These are phyloP conservation scores for Leucoptera coffeella DNA, from an alignment of 2,888 invertebrate genomes.

Conservation along the genomic window DNA sequence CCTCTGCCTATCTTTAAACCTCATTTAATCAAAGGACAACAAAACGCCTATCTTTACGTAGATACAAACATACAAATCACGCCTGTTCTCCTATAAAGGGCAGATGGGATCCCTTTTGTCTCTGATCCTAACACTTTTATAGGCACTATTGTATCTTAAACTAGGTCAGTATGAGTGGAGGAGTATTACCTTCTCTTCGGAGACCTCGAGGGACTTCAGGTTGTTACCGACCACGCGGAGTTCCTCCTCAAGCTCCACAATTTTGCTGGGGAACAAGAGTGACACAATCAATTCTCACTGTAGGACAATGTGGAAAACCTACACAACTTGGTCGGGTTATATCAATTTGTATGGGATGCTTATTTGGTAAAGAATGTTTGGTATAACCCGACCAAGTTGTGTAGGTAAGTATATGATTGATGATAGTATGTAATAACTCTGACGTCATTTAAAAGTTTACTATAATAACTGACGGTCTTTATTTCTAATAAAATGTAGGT, in stretches of 20 bases:
- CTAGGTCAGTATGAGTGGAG: no score
- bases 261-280: constrained; percentile 70
- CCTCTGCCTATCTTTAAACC: no score
- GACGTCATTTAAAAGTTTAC: no score
- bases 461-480: no score
- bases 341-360: background rate
- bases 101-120: no score
- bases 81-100: no score
- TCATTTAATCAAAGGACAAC: no score
- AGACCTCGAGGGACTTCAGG: constrained; percentile 99
- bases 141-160: no score
- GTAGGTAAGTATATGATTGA: background rate
- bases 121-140: no score
- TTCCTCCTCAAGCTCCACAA: constrained; percentile 99
- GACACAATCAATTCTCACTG: constrained; percentile 1
- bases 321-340: background rate
- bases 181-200: constrained; percentile 99
- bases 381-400: background rate
- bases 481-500: no score
- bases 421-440: background rate
- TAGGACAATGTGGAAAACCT: background rate
- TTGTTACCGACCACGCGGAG: constrained; percentile 99
- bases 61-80: no score
- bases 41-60: no score
- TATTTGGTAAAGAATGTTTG: background rate